phyloP scores from a whole-genome alignment of 2,888 invertebrate genomes.

The Apamea epomidion region DNA sequence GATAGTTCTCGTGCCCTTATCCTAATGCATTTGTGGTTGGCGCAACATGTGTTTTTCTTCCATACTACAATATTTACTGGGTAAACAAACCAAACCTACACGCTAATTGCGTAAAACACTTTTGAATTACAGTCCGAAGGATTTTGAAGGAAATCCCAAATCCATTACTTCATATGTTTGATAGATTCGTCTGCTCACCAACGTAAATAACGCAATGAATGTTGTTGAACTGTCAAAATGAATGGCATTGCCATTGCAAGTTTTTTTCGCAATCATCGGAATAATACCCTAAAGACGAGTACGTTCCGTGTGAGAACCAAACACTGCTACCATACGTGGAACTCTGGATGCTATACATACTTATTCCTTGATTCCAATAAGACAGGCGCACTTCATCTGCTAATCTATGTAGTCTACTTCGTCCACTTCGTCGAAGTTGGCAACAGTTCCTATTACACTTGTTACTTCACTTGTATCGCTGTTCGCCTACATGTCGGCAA shows the following conservation, averaged over 20 bases:
- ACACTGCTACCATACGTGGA: too few relatives aligned
- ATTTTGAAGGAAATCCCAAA: neutral
- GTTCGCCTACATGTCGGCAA: constrained; percentile 57
- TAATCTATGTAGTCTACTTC: constrained; percentile 18
- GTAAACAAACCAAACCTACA: too few relatives aligned
- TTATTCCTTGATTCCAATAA: constrained; percentile 16
- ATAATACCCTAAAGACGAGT: neutral
- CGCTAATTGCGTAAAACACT: neutral
- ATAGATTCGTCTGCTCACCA: too few relatives aligned
- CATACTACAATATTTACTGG: too few relatives aligned
- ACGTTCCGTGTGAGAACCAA: neutral
- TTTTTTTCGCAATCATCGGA: too few relatives aligned
- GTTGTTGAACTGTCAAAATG: neutral
- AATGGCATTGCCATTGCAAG: neutral
- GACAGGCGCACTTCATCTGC: constrained; percentile 30
- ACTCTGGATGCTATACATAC: neutral
- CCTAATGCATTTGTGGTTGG: neutral
- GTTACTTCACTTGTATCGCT: constrained; percentile 49
- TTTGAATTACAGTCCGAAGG: neutral
- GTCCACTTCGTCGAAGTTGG: constrained; percentile 33
- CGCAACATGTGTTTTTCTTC: too few relatives aligned
- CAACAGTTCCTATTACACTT: constrained; percentile 46
- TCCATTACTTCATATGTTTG: neutral
- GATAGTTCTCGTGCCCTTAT: neutral
- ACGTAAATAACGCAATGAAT: neutral